Evolutionary conservation across 2,113 vertebrate genomes (phyloP).

Genomic region (Chroicocephalus ridibundus): DNA sequence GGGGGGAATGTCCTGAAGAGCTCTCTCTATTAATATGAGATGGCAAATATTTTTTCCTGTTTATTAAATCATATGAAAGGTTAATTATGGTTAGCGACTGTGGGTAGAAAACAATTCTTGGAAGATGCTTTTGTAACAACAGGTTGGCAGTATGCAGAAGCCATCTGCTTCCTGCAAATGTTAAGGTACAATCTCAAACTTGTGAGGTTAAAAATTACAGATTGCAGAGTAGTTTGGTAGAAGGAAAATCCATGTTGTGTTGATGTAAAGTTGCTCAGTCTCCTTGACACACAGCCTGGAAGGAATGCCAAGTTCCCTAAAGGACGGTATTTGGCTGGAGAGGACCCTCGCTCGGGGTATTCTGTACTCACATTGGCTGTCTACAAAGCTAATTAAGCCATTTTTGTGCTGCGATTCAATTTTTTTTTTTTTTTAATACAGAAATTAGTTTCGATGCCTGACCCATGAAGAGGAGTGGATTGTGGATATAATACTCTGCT

Average conservation of each 20-base stretch:
- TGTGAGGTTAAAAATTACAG: conserved; percentile 81
- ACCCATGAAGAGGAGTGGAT: conserved; percentile 47
- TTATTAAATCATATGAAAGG: conserved; percentile 78
- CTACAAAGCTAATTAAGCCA: conserved; percentile 69
- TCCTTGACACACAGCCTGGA: conserved; percentile 73
- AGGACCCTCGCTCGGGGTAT: conserved; percentile 67
- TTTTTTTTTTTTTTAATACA: background rate
- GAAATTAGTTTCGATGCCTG: conserved; percentile 52
- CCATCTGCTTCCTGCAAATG: conserved; percentile 83
- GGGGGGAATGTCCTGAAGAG: conserved; percentile 23
- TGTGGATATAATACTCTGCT: conserved; percentile 43
- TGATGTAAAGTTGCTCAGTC: conserved; percentile 76
- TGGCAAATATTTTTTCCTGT: conserved; percentile 76
- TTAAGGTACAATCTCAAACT: conserved; percentile 83
- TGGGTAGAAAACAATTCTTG: conserved; percentile 80
- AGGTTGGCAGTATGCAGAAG: conserved; percentile 80
- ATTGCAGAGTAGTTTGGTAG: conserved; percentile 71
- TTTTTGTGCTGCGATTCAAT: background rate
- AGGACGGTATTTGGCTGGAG: conserved; percentile 62
- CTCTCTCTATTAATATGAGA: conserved; percentile 70
- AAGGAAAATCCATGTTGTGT: conserved; percentile 77
- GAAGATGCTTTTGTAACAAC: conserved; percentile 80
- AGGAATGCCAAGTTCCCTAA: conserved; percentile 66
- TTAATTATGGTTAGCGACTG: conserved; percentile 78
- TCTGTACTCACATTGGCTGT: conserved; percentile 58